Evolutionary conservation across 2,113 vertebrate genomes (phyloP), one percentile per base, ranked within the genome.

Genomic region (Ctenodactylus gundi): DNA sequence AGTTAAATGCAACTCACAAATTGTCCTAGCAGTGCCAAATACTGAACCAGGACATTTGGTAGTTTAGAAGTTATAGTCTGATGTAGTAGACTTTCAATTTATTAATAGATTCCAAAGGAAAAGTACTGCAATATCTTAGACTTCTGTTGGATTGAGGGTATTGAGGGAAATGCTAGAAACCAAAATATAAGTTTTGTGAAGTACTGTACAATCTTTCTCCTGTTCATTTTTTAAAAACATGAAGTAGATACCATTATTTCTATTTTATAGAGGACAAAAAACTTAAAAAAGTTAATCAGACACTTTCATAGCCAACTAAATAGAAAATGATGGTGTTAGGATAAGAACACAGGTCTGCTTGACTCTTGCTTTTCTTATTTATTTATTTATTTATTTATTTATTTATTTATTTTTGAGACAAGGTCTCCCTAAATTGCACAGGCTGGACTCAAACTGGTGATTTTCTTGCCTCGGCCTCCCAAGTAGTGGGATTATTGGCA

Each of bases 1-100:
- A 65, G 70, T 80, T 92, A 87, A 90, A 87, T 62, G 67, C 67
- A 94, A 89, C 20, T 90, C 31, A 53, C 82, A 36, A 85, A 62
- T 72, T 44, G 34, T 64, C 34, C 13, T 31, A 64, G 7, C 18
- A 7, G 23, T 53, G 27, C 4, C 34, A 25, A 85, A 91, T 29
- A 75, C 46, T 34, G 29, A 17, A 64, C 12, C 12, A 39, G 55
- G 4, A 65, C 12, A 72, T 68, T 91, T 85, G 64, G 12, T 49
- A 90, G 55, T 14, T 93, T 73, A 64, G 18, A 86, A 18, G 78
- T 83, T 77, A 53, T 23, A 80, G 12, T 68, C 23, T 78, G 49
- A 82, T 57, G 55, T 85, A 78, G 41, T 46, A 67, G 23, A 46
- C 20, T 57, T 94, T 75, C 36, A 86, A 17, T 81, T 80, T 53